A percentile compares a stretch with the other conserved stretches of the same genome.
Evolutionary conservation across 2,113 vertebrate genomes (phyloP).

Genomic region (Boleophthalmus pectinirostris): DNA sequence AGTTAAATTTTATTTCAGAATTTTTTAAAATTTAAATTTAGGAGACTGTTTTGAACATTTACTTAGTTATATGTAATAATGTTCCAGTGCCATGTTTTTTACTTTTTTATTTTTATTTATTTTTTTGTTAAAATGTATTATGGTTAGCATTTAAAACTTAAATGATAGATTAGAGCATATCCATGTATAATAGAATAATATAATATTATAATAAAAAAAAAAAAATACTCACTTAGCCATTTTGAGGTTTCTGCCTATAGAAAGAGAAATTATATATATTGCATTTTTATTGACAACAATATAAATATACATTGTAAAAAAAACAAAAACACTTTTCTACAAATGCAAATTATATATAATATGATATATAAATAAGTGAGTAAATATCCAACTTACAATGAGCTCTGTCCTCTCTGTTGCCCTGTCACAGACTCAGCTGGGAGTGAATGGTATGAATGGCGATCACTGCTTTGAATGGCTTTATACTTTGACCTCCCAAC

Average conservation of each 20-base stretch:
- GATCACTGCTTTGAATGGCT: constrained; percentile 23
- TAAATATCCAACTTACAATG: constrained; percentile 39
- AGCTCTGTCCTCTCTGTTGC: constrained; percentile 20
- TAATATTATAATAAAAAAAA: background rate
- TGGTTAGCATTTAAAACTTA: background rate
- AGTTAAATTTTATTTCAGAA: background rate
- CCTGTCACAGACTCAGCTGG: constrained; percentile 49
- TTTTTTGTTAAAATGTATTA: background rate
- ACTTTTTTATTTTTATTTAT: no score
- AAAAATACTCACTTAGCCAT: constrained; percentile 75
- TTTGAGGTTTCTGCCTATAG: constrained; percentile 39
- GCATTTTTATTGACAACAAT: background rate
- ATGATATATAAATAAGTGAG: background rate
- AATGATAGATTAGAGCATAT: background rate
- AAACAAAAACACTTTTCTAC: background rate
- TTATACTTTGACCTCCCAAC: constrained; percentile 64
- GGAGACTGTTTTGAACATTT: background rate
- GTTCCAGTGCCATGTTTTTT: background rate
- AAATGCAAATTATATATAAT: background rate
- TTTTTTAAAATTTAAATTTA: background rate
- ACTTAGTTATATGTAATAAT: background rate
- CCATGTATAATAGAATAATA: background rate
- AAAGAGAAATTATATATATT: background rate
- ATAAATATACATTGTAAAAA: background rate
- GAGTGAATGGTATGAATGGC: constrained; percentile 13